phyloP scores from a whole-genome alignment of 2,888 invertebrate species.

The Athrips mouffetella region DNA sequence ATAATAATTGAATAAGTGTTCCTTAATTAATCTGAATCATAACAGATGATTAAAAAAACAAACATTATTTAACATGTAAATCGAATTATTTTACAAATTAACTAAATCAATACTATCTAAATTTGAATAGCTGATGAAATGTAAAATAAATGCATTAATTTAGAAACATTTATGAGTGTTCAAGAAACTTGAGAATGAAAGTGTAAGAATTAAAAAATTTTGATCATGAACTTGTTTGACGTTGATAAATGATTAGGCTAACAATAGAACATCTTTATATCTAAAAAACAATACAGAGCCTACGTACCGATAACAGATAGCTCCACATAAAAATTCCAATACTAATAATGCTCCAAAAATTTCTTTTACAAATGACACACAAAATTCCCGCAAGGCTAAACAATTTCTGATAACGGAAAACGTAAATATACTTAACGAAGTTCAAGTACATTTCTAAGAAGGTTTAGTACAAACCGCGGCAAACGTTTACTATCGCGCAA shows the following conservation, averaged over 20 bases:
- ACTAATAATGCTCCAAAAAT: conserved; percentile 13
- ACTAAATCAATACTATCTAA: too few species aligned
- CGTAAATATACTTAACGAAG: conserved; percentile 39
- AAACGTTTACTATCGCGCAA: conserved; percentile 33
- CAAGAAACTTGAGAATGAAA: too few species aligned
- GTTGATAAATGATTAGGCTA: conserved; percentile 11
- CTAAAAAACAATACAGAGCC: not conserved
- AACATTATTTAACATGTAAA: too few species aligned
- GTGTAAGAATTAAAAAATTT: too few species aligned
- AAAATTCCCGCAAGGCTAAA: conserved; percentile 24
- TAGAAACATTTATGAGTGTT: too few species aligned
- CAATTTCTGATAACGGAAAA: conserved; percentile 24
- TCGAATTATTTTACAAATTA: too few species aligned
- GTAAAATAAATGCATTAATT: too few species aligned
- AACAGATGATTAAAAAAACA: too few species aligned
- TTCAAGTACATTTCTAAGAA: conserved; percentile 40
- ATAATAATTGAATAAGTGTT: too few species aligned
- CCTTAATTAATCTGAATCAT: too few species aligned
- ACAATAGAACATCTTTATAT: conserved; percentile 13
- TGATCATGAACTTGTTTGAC: too few species aligned
- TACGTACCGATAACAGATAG: not conserved
- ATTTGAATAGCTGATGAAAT: too few species aligned
- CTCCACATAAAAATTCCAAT: conserved; percentile 2
- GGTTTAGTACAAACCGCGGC: conserved; percentile 14
- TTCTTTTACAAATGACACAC: conserved; percentile 13